Evolutionary conservation across 2,888 invertebrate genomes (phyloP).

Genomic region (Altica lythri): DNA sequence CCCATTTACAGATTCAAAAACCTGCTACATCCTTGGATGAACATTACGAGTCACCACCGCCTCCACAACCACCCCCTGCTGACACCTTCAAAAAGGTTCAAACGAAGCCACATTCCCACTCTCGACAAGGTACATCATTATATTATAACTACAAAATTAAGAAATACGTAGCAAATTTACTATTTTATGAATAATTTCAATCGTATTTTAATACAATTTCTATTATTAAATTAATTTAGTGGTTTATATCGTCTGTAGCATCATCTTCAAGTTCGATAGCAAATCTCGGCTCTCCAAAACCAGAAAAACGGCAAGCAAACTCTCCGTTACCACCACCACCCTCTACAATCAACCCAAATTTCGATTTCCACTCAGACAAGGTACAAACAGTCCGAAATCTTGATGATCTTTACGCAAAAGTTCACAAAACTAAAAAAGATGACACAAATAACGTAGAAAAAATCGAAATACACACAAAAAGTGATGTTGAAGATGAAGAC

Average conservation of each 20-base stretch:
- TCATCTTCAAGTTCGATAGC: conserved; percentile 67
- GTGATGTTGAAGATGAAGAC: conserved; percentile 29
- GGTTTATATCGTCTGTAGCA: conserved; percentile 54
- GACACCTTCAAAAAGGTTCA: conserved; percentile 64
- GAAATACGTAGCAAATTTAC: too few relatives aligned
- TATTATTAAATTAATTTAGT: neutral
- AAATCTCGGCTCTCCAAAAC: conserved; percentile 80
- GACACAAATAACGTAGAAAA: conserved; percentile 31
- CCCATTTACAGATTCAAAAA: conserved; percentile 22
- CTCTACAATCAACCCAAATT: conserved; percentile 53
- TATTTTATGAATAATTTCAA: too few relatives aligned
- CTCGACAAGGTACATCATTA: conserved; percentile 67
- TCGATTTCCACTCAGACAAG: conserved; percentile 56
- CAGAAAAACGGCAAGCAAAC: conserved; percentile 88
- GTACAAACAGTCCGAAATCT: conserved; percentile 61
- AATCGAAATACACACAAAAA: conserved; percentile 25
- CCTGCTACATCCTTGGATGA: conserved; percentile 41
- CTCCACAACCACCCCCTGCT: conserved; percentile 65
- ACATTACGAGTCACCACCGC: conserved; percentile 54
- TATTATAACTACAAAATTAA: too few relatives aligned
- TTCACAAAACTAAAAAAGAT: conserved; percentile 66
- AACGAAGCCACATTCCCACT: conserved; percentile 62
- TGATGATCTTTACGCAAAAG: conserved; percentile 92
- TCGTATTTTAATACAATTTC: too few relatives aligned
- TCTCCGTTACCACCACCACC: conserved; percentile 86